A percentile compares a stretch with the other conserved stretches of the same genome.
These are phyloP conservation scores for Euwallacea similis DNA, from an alignment of 1,140 invertebrate genomes.

Conservation along the genomic window DNA sequence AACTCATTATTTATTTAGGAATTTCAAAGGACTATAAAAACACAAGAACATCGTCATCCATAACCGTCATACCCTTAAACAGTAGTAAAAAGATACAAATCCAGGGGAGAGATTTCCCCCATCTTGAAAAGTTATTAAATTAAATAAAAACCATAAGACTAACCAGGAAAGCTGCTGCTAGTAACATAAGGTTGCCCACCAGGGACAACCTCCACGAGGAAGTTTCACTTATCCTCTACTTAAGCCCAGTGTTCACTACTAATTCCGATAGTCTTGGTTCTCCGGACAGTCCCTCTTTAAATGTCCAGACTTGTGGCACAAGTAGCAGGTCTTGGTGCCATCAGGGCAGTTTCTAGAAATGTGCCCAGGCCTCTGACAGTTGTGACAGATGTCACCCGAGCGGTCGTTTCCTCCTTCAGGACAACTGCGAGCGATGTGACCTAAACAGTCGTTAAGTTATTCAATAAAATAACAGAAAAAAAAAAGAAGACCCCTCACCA, in stretches of 20 bases:
- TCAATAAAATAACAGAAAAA: neutral
- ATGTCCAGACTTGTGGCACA: constrained; percentile 86
- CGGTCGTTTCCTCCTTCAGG: constrained; percentile 64
- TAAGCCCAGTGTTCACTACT: constrained; percentile 33
- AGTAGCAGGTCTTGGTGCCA: constrained; percentile 82
- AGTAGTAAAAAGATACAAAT: constrained; percentile 9
- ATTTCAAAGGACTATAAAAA: neutral
- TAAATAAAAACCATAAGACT: constrained; percentile 24
- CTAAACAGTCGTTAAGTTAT: constrained; percentile 46
- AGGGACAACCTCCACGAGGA: constrained; percentile 3
- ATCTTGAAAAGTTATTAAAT: constrained; percentile 11
- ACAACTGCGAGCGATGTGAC: constrained; percentile 86
- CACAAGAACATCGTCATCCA: neutral
- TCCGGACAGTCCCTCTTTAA: constrained; percentile 87
- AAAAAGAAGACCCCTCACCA: constrained; percentile 54
- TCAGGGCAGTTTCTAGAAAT: constrained; percentile 86
- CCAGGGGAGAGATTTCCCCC: neutral
- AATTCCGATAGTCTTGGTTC: constrained; percentile 54
- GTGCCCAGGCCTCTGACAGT: constrained; percentile 84
- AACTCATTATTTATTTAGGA: neutral
- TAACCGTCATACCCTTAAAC: neutral
- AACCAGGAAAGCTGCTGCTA: constrained; percentile 30
- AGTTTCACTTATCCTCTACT: constrained; percentile 10
- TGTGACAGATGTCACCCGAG: constrained; percentile 74
- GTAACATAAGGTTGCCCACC: neutral